Evolutionary conservation across 2,113 vertebrate species (phyloP).

Genomic region (Neolamprologus devosi): DNA sequence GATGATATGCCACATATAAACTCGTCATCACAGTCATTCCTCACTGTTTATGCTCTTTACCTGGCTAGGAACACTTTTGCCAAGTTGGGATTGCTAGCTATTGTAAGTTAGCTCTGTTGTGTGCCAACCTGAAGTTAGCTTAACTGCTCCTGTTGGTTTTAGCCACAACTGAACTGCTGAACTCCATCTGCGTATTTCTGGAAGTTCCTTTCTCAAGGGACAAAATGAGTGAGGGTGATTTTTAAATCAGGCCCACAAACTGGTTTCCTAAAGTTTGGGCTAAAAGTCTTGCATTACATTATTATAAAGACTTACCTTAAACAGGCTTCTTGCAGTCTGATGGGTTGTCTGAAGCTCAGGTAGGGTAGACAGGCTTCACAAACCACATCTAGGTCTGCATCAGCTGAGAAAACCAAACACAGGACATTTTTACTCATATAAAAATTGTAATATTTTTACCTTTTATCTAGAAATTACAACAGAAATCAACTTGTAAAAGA

Average conservation of each 20-base stretch:
- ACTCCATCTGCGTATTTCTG: too few species aligned
- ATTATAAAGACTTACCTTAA: too few species aligned
- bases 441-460: neutral
- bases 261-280: too few species aligned
- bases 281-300: too few species aligned
- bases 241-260: too few species aligned
- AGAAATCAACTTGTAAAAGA: neutral
- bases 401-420: constrained; percentile 68
- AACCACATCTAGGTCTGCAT: constrained; percentile 84
- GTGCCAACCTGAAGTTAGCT: neutral
- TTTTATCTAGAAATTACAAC: neutral
- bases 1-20: neutral
- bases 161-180: neutral
- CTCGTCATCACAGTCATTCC: neutral
- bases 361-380: constrained; percentile 66
- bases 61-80: neutral
- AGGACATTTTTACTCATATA: neutral
- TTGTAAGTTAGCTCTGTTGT: neutral
- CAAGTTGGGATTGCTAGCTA: neutral
- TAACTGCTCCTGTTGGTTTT: neutral
- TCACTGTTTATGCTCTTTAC: neutral
- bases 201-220: too few species aligned
- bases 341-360: too few species aligned
- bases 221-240: too few species aligned
- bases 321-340: neutral